Evolutionary conservation across 2,113 vertebrate genomes (phyloP).

Genomic region (Todiramphus saurophagus): DNA sequence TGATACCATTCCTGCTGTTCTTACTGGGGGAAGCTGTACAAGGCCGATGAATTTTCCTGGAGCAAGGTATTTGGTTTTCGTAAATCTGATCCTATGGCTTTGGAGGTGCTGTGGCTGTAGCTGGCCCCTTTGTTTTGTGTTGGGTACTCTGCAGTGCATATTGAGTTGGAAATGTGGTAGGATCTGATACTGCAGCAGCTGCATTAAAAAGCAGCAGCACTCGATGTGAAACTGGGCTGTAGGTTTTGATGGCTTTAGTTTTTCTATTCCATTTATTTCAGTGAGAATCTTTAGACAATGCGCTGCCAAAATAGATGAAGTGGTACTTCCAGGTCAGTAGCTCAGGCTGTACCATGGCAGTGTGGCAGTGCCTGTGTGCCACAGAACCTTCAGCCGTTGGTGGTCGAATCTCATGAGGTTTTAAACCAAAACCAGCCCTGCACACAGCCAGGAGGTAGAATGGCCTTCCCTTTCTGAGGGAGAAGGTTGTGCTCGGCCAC

Average conservation of each 20-base stretch:
- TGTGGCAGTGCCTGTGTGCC: fast-evolving
- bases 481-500: background rate
- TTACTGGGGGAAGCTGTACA: background rate
- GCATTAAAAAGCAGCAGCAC: background rate
- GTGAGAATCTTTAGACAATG: background rate
- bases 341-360: fast-evolving
- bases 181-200: too few species aligned
- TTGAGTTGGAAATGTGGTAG: background rate
- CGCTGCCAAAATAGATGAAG: background rate
- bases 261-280: background rate
- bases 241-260: background rate
- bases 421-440: background rate
- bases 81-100: fast-evolving
- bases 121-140: background rate
- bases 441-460: background rate
- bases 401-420: background rate
- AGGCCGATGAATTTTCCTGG: background rate
- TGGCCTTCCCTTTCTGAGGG: background rate
- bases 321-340: background rate
- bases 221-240: background rate
- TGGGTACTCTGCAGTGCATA: background rate
- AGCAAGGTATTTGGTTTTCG: background rate
- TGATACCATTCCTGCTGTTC: fast-evolving
- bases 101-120: fast-evolving
- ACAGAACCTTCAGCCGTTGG: background rate